Conservation (phyloP, 2,797 vertebrate species). For the Acanthornis magna region DNA sequence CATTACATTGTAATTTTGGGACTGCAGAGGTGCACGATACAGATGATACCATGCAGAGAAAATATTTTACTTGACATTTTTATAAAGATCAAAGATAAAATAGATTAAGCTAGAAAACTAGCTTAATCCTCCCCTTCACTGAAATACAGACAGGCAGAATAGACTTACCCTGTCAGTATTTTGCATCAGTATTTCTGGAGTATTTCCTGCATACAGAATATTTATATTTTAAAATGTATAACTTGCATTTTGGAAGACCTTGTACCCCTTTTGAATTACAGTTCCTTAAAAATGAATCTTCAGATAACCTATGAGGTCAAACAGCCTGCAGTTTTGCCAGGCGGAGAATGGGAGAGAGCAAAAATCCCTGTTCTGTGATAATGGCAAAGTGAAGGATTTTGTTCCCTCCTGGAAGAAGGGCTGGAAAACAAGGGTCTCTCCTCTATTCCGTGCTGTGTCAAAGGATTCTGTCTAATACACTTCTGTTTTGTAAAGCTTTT, state of each 20-base stretch:
- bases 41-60: rapidly evolving
- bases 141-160: background rate
- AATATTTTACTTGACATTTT: background rate
- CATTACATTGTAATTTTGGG: background rate
- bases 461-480: background rate
- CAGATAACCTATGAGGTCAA: background rate
- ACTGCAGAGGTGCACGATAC: background rate
- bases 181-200: background rate
- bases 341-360: background rate
- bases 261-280: background rate
- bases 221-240: background rate
- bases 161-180: background rate
- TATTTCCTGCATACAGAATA: background rate
- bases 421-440: background rate
- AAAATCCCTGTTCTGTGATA: rapidly evolving
- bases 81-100: background rate
- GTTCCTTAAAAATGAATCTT: background rate
- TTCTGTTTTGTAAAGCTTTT: background rate
- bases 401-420: background rate
- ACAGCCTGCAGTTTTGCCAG: background rate
- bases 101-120: background rate
- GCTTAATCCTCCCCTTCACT: background rate
- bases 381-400: background rate
- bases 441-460: background rate
- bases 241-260: background rate